These are phyloP conservation scores for Archocentrus centrarchus DNA, from an alignment of 2,113 vertebrate genomes.

Conservation along the genomic window DNA sequence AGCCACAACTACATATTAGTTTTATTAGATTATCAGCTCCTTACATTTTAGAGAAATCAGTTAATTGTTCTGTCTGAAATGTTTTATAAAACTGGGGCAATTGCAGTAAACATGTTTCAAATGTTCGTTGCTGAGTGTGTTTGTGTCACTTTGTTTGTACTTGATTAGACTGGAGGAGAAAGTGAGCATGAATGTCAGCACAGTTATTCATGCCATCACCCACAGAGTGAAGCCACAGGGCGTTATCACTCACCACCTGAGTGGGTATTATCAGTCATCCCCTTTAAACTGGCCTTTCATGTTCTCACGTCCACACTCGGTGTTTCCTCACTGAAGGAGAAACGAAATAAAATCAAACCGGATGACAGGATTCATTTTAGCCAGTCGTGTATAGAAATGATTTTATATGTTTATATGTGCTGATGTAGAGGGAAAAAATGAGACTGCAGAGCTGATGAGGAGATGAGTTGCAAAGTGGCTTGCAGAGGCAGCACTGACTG, in stretches of 20 bases:
- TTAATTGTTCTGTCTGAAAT: not conserved
- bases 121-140: not conserved
- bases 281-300: slow-evolving; percentile 5
- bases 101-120: fast-evolving
- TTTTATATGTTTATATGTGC: not conserved
- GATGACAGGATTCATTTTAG: not conserved
- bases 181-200: not conserved
- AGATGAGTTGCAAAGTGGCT: not conserved
- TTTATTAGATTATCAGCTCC: too few relatives aligned
- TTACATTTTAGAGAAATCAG: too few relatives aligned
- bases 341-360: not conserved
- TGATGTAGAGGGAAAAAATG: not conserved
- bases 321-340: not conserved
- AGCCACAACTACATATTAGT: too few relatives aligned
- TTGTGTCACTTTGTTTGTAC: not conserved
- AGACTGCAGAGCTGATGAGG: not conserved
- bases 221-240: slow-evolving; percentile 9
- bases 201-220: not conserved
- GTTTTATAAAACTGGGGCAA: not conserved
- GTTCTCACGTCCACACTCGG: slow-evolving; percentile 10
- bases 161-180: not conserved
- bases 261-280: slow-evolving; percentile 13
- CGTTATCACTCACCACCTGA: not conserved
- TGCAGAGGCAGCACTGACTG: too few relatives aligned
- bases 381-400: not conserved